These are phyloP conservation scores for Pseudorhiza aurosa DNA, from an alignment of 30 jellyfish, hydroid and myxozoan genomes.

Conservation along the genomic window DNA sequence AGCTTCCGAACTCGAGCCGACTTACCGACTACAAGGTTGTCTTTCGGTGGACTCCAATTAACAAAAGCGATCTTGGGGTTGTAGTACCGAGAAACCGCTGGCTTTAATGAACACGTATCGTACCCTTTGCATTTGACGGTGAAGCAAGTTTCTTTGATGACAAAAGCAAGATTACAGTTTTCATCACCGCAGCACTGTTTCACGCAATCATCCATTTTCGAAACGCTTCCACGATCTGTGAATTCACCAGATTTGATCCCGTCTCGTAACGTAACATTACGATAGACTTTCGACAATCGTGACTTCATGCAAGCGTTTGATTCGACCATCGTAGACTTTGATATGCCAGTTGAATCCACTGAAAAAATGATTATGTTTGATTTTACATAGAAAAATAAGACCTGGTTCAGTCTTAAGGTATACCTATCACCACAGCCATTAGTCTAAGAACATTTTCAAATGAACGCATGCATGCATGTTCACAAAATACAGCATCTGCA, in stretches of 20 bases:
- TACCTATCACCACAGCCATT: no score
- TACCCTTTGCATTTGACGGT: slow-evolving; percentile 91
- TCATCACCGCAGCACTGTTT: slow-evolving; percentile 90
- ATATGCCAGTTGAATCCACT: slow-evolving; percentile 47
- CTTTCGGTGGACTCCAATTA: slow-evolving; percentile 98
- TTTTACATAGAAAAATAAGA: no score
- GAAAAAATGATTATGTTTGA: neutral
- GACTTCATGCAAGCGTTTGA: slow-evolving; percentile 71
- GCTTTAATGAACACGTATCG: slow-evolving; percentile 83
- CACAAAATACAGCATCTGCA: no score
- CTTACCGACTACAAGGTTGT: slow-evolving; percentile 83
- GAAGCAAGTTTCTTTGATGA: slow-evolving; percentile 91
- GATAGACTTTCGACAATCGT: slow-evolving; percentile 76
- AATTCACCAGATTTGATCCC: slow-evolving; percentile 96
- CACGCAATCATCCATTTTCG: slow-evolving; percentile 82
- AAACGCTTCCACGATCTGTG: slow-evolving; percentile 88
- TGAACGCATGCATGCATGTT: no score
- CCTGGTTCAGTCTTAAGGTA: no score
- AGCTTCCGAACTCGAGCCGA: no score
- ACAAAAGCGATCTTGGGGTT: slow-evolving; percentile 89
- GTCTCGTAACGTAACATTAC: slow-evolving; percentile 88
- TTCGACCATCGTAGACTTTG: slow-evolving; percentile 64
- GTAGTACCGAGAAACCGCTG: slow-evolving; percentile 87
- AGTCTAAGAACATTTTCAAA: no score
- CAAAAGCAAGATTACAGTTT: slow-evolving; percentile 95